A percentile compares a stretch with the other conserved stretches of the same genome.
phyloP scores from a whole-genome alignment of 2,113 vertebrate species.

The Equus quagga region DNA sequence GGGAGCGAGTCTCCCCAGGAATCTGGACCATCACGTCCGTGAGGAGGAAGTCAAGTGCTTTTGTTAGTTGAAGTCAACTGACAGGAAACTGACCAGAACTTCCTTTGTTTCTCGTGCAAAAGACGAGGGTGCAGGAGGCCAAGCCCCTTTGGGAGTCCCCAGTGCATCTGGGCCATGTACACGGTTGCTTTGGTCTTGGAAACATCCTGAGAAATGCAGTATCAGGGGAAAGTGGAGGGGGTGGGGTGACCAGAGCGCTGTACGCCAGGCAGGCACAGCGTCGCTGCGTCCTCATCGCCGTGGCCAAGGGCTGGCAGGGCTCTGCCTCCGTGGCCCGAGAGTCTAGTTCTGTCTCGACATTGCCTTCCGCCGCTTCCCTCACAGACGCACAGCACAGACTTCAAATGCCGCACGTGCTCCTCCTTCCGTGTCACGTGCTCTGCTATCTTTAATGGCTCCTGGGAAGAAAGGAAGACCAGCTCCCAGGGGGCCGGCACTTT shows the following conservation, averaged over 20 bases:
- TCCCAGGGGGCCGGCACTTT: no score
- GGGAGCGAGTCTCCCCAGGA: no score
- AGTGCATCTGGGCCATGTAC: rapidly evolving
- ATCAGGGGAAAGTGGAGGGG: background rate
- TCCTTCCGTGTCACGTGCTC: no score
- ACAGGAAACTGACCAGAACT: background rate
- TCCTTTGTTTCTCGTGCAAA: background rate
- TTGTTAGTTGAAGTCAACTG: background rate
- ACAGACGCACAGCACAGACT: no score
- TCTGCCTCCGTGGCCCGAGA: background rate
- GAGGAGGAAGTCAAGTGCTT: rapidly evolving
- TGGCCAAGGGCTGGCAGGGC: background rate
- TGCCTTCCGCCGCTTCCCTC: no score
- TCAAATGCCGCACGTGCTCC: no score
- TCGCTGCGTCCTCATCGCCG: no score
- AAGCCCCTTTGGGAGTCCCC: rapidly evolving
- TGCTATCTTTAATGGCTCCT: background rate
- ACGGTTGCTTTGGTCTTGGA: background rate
- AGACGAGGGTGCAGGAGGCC: background rate
- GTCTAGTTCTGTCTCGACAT: background rate
- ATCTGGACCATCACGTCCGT: rapidly evolving
- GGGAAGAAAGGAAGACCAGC: background rate
- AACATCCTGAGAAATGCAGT: background rate
- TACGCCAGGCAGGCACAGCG: no score
- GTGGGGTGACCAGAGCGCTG: no score